phyloP scores from a whole-genome alignment of 2,113 vertebrate genomes.

The Lophius piscatorius region DNA sequence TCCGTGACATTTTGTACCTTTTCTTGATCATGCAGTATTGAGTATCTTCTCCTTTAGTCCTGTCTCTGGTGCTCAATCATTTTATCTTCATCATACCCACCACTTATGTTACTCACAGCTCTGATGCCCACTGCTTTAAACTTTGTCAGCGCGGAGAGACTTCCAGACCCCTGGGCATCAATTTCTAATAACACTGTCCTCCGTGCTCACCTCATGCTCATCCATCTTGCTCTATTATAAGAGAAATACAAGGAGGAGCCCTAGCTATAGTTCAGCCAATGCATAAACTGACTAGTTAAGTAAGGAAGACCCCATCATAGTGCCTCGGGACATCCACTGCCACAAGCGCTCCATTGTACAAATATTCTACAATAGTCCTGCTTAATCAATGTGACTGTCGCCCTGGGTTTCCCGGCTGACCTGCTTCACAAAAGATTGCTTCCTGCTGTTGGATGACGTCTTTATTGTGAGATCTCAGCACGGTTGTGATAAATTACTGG shows the following conservation, averaged over 20 bases:
- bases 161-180: constrained; percentile 37
- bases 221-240: constrained; percentile 34
- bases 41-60: too few species aligned
- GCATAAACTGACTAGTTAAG: constrained; percentile 42
- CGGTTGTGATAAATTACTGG: constrained; percentile 39
- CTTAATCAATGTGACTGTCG: constrained; percentile 52
- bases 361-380: constrained; percentile 62
- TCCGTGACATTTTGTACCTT: too few species aligned
- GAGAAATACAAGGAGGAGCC: constrained; percentile 32
- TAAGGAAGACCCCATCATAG: constrained; percentile 14
- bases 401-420: constrained; percentile 54
- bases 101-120: constrained; percentile 14
- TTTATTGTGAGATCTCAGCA: constrained; percentile 41
- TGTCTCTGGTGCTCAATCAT: constrained; percentile 6
- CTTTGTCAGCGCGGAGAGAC: constrained; percentile 37
- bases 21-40: too few species aligned
- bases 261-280: constrained; percentile 32
- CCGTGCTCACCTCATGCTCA: constrained; percentile 26
- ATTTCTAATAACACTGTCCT: constrained; percentile 50
- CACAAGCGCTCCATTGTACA: constrained; percentile 31
- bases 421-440: constrained; percentile 44
- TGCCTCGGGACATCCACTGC: constrained; percentile 32
- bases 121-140: constrained; percentile 27
- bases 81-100: constrained; percentile 32
- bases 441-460: constrained; percentile 52